Percentiles rank a stretch among this genome's conserved stretches.
phyloP scores from a whole-genome alignment of 1,140 invertebrate species.

The Nasonia vitripennis region DNA sequence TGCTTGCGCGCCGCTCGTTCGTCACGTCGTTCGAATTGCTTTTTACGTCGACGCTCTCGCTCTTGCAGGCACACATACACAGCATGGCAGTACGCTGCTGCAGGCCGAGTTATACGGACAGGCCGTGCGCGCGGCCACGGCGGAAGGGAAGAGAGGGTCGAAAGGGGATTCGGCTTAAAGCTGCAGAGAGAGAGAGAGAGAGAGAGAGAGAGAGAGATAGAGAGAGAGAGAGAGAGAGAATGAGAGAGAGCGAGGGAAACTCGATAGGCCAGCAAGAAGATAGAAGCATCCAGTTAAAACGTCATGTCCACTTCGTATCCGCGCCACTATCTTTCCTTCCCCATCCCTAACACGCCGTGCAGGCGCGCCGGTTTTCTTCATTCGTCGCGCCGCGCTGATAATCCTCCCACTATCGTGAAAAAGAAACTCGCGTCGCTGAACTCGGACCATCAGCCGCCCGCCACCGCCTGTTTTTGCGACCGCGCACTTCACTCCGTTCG shows the following conservation, averaged over 20 bases:
- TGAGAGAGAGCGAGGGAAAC: slow-evolving; percentile 37
- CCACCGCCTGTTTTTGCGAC: not conserved
- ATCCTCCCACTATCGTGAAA: slow-evolving; percentile 8
- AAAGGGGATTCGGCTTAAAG: slow-evolving; percentile 56
- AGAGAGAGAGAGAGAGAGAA: not conserved
- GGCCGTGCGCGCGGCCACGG: not conserved
- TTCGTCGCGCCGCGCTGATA: slow-evolving; percentile 20
- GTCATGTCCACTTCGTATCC: slow-evolving; percentile 44
- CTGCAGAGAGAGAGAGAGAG: slow-evolving; percentile 6
- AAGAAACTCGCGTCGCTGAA: not conserved
- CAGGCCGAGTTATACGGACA: not conserved
- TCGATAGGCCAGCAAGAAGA: slow-evolving; percentile 55
- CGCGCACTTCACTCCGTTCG: too few relatives aligned
- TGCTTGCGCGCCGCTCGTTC: slow-evolving; percentile 58
- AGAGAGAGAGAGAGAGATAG: not conserved
- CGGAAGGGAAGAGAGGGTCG: not conserved
- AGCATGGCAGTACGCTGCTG: not conserved
- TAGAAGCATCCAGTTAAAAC: slow-evolving; percentile 51
- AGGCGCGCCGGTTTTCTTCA: slow-evolving; percentile 45
- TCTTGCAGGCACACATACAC: not conserved
- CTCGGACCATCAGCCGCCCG: not conserved
- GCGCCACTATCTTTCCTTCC: slow-evolving; percentile 17
- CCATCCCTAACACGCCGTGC: not conserved
- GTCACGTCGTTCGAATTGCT: slow-evolving; percentile 60
- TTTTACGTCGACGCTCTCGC: slow-evolving; percentile 56